Base-by-base conservation (phyloP, 35 echinoderm and acorn worm species). In the Patiria miniata region DNA sequence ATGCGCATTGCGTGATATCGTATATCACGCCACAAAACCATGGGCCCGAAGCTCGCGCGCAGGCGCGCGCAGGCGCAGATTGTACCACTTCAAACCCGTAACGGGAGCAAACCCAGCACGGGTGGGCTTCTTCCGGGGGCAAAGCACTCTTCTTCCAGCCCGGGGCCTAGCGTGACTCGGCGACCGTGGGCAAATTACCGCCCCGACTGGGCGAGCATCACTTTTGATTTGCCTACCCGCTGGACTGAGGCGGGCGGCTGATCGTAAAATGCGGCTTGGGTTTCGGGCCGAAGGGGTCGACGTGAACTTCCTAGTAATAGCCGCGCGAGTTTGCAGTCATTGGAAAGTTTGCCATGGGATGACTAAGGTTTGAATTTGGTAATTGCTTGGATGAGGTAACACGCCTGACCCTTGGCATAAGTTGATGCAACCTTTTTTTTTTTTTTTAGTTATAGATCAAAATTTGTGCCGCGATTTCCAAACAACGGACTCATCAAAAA, bases 141-240 rank as follows among this genome's bases (percentile, higher is more conserved):
- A 73, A 73, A 73, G 65, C 29, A 73, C 57, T 60, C 26, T 73
- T 73, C 34, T 34, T 73, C 29, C 65, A 0, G 42, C 42, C 42
- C 42, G 42, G 42, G 42, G 42, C 65, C 26, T 73, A 73, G 65
- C 65, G 65, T 73, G 65, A 73, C 65, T 73, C 34, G 65, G 34
- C 26, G 65, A 73, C 65, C 26, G 23, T 73, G 65, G 65, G 42
- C 42, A 4, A 47, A 73, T 30, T 26, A 73, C 26, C 21, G 34
- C 65, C 65, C 65, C 65, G 65, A 73, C 65, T 73, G 65, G 65
- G 65, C 2, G 34, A 10, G 19, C 14, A 36, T 73, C 65, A 73
- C 65, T 32, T 22, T 34, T 73, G 65, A 73, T 73, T 73, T 73
- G 34, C 30, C 0, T 14, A 28, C 65, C 42, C 10, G 65, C 65